A percentile compares a stretch with the other conserved stretches of the same genome.
Conservation (phyloP, 2,113 vertebrate species). For the Platichthys stellatus region DNA sequence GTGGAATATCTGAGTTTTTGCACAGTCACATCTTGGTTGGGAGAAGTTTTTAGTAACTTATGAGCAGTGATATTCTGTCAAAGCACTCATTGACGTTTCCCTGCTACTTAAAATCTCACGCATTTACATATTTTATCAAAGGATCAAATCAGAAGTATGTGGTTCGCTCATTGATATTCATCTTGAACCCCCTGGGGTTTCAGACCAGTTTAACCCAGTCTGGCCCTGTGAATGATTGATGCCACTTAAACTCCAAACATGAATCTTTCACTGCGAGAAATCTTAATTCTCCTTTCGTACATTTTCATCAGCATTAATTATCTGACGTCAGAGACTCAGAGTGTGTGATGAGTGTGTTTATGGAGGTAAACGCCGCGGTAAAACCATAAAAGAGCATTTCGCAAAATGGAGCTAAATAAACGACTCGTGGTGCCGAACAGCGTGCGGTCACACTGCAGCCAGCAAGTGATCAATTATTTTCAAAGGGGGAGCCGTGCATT, state of each 20-base stretch:
- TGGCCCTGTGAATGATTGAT: slow-evolving; percentile 71
- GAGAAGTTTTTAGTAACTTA: slow-evolving; percentile 23
- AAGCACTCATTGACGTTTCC: background rate
- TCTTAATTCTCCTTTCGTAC: slow-evolving; percentile 44
- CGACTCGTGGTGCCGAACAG: slow-evolving; percentile 34
- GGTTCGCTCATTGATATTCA: slow-evolving; percentile 57
- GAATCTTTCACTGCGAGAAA: slow-evolving; percentile 65
- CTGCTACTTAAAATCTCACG: too few relatives aligned
- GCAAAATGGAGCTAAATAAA: slow-evolving; percentile 25
- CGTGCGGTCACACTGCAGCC: slow-evolving; percentile 14
- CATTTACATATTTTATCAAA: background rate
- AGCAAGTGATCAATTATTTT: slow-evolving; percentile 50
- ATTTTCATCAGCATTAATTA: slow-evolving; percentile 37
- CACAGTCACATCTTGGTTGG: slow-evolving; percentile 40
- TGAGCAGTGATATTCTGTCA: background rate
- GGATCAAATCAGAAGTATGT: slow-evolving; percentile 1
- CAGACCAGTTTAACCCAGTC: slow-evolving; percentile 58
- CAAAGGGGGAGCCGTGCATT: slow-evolving; percentile 31
- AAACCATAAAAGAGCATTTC: slow-evolving; percentile 30
- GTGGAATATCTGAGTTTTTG: slow-evolving; percentile 44
- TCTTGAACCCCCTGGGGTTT: slow-evolving; percentile 34
- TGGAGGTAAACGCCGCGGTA: slow-evolving; percentile 25
- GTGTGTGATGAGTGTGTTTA: slow-evolving; percentile 20
- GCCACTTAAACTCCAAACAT: slow-evolving; percentile 67
- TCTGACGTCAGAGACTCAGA: slow-evolving; percentile 22